Evolutionary conservation across 2,888 invertebrate species (phyloP).

Genomic region (Acanthopleura granulata): DNA sequence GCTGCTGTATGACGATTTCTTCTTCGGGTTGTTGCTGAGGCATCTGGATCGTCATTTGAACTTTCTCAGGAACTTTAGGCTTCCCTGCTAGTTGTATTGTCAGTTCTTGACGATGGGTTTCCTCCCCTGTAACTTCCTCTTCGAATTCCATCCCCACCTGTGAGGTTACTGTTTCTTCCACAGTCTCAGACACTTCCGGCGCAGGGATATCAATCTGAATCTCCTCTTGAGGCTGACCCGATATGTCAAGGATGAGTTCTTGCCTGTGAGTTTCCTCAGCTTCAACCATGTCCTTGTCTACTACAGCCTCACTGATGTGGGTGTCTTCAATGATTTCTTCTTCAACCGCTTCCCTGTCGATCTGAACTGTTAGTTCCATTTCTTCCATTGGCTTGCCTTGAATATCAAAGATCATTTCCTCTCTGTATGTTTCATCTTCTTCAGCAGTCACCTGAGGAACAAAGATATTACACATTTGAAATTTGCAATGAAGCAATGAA

Average conservation of each 20-base stretch:
- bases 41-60: conserved; percentile 51
- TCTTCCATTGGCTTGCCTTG: conserved; percentile 39
- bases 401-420: conserved; percentile 47
- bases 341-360: conserved; percentile 35
- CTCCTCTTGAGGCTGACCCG: conserved; percentile 26
- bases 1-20: background rate
- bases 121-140: background rate
- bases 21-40: conserved; percentile 22
- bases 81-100: conserved; percentile 44
- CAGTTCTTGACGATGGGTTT: conserved; percentile 35
- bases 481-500: too few relatives aligned
- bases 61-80: conserved; percentile 51
- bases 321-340: conserved; percentile 31
- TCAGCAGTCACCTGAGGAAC: too few relatives aligned
- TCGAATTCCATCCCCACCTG: background rate
- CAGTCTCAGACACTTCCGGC: conserved; percentile 10
- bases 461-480: too few relatives aligned
- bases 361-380: conserved; percentile 37
- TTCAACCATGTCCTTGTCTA: conserved; percentile 23
- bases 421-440: conserved; percentile 32
- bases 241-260: conserved; percentile 26
- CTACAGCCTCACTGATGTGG: conserved; percentile 23
- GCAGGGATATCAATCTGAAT: conserved; percentile 30
- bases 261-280: conserved; percentile 17
- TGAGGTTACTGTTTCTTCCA: background rate